Evolutionary conservation across 2,113 vertebrate species (phyloP).

Genomic region (Pelecanus crispus): DNA sequence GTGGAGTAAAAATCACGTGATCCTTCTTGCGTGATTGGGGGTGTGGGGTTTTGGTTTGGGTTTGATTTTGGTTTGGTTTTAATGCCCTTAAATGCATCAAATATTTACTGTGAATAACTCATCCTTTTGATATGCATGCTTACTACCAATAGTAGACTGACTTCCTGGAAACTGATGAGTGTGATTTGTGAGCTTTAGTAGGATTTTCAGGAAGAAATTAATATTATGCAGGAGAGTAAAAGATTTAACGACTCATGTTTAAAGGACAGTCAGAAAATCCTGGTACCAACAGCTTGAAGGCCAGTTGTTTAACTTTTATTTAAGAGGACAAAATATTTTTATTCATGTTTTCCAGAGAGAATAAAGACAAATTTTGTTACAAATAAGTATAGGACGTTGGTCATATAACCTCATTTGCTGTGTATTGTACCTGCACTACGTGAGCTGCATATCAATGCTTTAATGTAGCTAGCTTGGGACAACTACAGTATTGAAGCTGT

Average conservation of each 20-base stretch:
- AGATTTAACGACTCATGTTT: fast-evolving
- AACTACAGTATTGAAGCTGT: not conserved
- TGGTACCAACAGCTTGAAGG: not conserved
- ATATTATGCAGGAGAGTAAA: not conserved
- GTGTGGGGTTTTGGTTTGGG: not conserved
- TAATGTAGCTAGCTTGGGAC: not conserved
- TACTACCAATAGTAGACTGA: not conserved
- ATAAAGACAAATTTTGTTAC: not conserved
- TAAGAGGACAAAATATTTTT: not conserved
- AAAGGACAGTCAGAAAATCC: not conserved
- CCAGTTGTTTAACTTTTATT: not conserved
- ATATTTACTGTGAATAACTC: not conserved
- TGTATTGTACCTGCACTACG: not conserved
- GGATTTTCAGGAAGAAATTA: not conserved
- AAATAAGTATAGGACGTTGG: not conserved
- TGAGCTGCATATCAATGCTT: not conserved
- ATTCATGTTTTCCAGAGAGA: not conserved
- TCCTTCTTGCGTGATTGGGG: not conserved
- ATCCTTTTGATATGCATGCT: not conserved
- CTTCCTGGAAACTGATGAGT: not conserved
- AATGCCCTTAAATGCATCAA: not conserved
- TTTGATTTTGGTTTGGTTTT: not conserved
- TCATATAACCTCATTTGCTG: not conserved
- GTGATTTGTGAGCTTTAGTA: not conserved
- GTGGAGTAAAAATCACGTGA: not conserved